phyloP scores from a whole-genome alignment of 2,888 invertebrate genomes.

The Pecten maximus region DNA sequence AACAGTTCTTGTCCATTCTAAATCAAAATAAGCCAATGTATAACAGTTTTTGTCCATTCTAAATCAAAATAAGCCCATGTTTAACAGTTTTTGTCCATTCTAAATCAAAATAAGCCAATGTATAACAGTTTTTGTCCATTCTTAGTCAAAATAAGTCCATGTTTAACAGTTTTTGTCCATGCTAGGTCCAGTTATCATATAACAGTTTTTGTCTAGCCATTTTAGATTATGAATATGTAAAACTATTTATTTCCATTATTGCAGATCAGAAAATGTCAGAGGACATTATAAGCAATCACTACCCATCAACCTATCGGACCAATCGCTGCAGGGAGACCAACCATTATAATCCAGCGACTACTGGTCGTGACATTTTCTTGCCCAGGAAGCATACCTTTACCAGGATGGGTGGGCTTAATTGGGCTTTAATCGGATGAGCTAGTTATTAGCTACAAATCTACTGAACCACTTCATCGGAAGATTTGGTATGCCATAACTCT shows the following conservation, averaged over 20 bases:
- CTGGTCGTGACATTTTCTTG: not conserved
- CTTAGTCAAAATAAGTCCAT: too few relatives aligned
- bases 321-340: not conserved
- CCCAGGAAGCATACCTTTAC: not conserved
- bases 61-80: too few relatives aligned
- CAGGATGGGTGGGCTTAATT: conserved; percentile 18
- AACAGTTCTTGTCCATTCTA: too few relatives aligned
- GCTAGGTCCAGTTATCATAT: too few relatives aligned
- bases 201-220: not conserved
- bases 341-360: not conserved
- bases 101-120: too few relatives aligned
- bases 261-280: not conserved
- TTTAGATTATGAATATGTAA: not conserved
- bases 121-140: too few relatives aligned
- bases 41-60: too few relatives aligned
- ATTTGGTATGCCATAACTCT: not conserved
- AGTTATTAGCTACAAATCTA: conserved; percentile 17
- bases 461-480: not conserved
- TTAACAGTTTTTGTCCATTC: too few relatives aligned
- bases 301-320: not conserved
- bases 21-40: too few relatives aligned
- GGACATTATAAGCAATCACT: not conserved
- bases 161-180: too few relatives aligned
- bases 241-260: not conserved
- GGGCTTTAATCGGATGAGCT: conserved; percentile 21